Conservation (phyloP, 2,797 vertebrate species). For the Lerista edwardsae region DNA sequence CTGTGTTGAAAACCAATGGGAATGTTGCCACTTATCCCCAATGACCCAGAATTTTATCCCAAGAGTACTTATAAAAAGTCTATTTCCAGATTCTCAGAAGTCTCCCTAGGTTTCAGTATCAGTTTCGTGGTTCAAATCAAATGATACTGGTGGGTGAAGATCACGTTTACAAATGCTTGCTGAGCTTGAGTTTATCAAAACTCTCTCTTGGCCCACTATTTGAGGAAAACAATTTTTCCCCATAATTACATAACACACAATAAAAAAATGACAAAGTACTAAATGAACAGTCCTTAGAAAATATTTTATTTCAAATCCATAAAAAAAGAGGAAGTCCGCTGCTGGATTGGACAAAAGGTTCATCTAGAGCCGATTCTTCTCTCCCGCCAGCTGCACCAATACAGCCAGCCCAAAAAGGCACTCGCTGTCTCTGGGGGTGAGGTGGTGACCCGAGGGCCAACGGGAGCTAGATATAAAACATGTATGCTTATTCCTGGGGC, state of each 20-base stretch:
- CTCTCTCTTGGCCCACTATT: background rate
- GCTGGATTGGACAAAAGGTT: background rate
- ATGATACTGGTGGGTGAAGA: background rate
- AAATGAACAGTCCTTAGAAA: background rate
- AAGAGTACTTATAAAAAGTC: slow-evolving; percentile 18
- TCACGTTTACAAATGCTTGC: slow-evolving; percentile 5
- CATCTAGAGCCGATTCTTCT: background rate
- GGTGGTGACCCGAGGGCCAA: too few species aligned
- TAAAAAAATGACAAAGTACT: background rate
- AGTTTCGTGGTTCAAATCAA: background rate
- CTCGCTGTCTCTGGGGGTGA: too few species aligned
- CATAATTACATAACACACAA: background rate
- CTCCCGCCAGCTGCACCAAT: too few species aligned
- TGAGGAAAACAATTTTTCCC: background rate
- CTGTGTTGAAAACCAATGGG: slow-evolving; percentile 14
- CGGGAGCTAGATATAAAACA: too few species aligned
- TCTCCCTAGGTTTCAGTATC: background rate
- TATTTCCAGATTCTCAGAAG: slow-evolving; percentile 21
- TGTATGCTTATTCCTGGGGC: too few species aligned
- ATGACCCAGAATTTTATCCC: slow-evolving; percentile 28
- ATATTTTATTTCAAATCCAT: background rate
- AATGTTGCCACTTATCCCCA: slow-evolving; percentile 14
- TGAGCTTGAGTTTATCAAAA: slow-evolving; percentile 13
- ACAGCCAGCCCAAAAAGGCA: too few species aligned
- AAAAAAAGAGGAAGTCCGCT: background rate